These are phyloP conservation scores for Pollenia angustigena DNA, from an alignment of 2,888 invertebrate genomes.

Conservation along the genomic window DNA sequence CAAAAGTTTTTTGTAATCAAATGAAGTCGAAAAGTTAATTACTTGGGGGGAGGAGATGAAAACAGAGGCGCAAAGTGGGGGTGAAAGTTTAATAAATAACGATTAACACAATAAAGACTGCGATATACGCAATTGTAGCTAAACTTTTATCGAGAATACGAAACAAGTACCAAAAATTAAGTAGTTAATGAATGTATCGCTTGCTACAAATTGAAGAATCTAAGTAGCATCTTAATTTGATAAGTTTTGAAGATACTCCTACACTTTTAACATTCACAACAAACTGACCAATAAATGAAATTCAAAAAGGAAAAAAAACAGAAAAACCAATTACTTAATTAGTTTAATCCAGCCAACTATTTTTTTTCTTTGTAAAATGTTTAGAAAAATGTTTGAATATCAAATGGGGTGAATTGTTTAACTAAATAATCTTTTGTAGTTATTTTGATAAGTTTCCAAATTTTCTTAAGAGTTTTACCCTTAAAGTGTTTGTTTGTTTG, in stretches of 20 bases:
- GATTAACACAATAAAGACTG: conserved; percentile 60
- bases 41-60: not conserved
- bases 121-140: conserved; percentile 16
- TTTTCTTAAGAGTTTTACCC: not conserved
- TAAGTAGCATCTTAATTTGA: not conserved
- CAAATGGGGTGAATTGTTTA: conserved; percentile 48
- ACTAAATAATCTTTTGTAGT: conserved; percentile 51
- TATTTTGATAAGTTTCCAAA: conserved; percentile 35
- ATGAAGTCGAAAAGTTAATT: conserved; percentile 51
- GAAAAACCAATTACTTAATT: conserved; percentile 75
- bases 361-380: not conserved
- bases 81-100: conserved; percentile 48
- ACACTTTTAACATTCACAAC: not conserved
- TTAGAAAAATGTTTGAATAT: not conserved
- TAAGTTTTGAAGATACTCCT: conserved; percentile 11
- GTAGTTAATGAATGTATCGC: not conserved
- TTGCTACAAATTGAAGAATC: conserved; percentile 7
- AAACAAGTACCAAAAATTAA: conserved; percentile 1
- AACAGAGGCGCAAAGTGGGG: not conserved
- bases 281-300: conserved; percentile 38
- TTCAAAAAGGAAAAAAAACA: too few relatives aligned
- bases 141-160: conserved; percentile 40
- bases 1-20: conserved; percentile 53
- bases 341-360: conserved; percentile 3
- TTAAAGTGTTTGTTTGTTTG: not conserved